A percentile compares a stretch with the other conserved stretches of the same genome.
phyloP scores from a whole-genome alignment of 2,888 invertebrate genomes.

The Steinernema scapterisci region DNA sequence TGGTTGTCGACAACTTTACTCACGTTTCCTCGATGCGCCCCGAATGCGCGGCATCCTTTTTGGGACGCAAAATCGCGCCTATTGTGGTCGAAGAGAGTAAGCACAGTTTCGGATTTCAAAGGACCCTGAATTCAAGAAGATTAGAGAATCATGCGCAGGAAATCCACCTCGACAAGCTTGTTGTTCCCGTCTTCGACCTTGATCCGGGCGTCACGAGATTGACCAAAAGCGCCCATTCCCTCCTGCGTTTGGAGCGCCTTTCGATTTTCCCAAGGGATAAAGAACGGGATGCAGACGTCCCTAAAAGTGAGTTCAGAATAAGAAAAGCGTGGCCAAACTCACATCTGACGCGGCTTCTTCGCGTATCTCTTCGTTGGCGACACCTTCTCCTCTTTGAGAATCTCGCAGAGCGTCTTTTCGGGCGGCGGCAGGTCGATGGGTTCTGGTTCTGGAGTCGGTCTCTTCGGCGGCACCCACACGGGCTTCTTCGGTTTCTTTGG shows the following conservation, averaged over 20 bases:
- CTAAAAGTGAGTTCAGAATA: slow-evolving; percentile 37
- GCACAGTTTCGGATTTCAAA: slow-evolving; percentile 57
- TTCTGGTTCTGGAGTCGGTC: slow-evolving; percentile 42
- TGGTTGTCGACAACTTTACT: slow-evolving; percentile 58
- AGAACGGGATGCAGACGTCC: slow-evolving; percentile 56
- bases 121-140: slow-evolving; percentile 46
- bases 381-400: slow-evolving; percentile 54
- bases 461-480: slow-evolving; percentile 54
- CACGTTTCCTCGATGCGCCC: slow-evolving; percentile 51
- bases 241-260: slow-evolving; percentile 45
- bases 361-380: slow-evolving; percentile 57
- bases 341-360: slow-evolving; percentile 55
- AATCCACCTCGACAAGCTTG: slow-evolving; percentile 25
- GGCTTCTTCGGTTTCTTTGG: slow-evolving; percentile 42
- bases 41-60: slow-evolving; percentile 56
- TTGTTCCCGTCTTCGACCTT: slow-evolving; percentile 36
- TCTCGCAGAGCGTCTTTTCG: slow-evolving; percentile 56
- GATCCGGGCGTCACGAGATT: slow-evolving; percentile 46
- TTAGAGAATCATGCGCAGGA: no score
- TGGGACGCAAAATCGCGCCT: slow-evolving; percentile 38
- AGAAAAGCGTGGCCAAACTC: slow-evolving; percentile 33
- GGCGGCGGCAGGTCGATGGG: slow-evolving; percentile 46
- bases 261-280: slow-evolving; percentile 54
- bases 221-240: slow-evolving; percentile 64
- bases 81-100: slow-evolving; percentile 57